Percentiles rank a stretch among this genome's conserved stretches.
phyloP scores from a whole-genome alignment of 2,797 vertebrate genomes.

The Cebuella pygmaea region DNA sequence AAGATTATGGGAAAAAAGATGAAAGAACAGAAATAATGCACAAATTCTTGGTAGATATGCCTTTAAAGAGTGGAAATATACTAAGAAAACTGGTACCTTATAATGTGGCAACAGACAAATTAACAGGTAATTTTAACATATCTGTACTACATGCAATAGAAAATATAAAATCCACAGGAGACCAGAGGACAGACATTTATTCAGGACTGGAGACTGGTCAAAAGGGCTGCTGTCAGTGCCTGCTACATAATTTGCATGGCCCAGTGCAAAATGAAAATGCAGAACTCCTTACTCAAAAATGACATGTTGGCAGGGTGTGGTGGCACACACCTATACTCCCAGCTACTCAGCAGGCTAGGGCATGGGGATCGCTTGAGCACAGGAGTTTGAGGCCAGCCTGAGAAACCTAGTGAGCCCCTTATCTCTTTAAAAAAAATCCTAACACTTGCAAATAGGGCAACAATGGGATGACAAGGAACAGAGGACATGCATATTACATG shows the following conservation, averaged over 20 bases:
- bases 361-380: neutral
- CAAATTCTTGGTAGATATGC: neutral
- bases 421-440: neutral
- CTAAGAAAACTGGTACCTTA: neutral
- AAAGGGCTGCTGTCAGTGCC: neutral
- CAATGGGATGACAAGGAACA: neutral
- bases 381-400: neutral
- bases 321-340: neutral
- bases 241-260: neutral
- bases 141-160: neutral
- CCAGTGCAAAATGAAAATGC: neutral
- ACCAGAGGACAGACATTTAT: neutral
- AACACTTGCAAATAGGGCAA: neutral
- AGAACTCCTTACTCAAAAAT: neutral
- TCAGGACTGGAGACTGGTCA: neutral
- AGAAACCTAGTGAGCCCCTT: neutral
- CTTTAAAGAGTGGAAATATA: neutral
- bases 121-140: neutral
- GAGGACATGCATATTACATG: neutral
- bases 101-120: neutral
- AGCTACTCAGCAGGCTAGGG: neutral
- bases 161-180: neutral
- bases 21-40: constrained; percentile 4
- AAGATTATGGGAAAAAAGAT: neutral
- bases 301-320: neutral